Percentiles rank a stretch among this genome's conserved stretches.
phyloP scores from a whole-genome alignment of 2,113 vertebrate species.

The Phalacrocorax aristotelis region DNA sequence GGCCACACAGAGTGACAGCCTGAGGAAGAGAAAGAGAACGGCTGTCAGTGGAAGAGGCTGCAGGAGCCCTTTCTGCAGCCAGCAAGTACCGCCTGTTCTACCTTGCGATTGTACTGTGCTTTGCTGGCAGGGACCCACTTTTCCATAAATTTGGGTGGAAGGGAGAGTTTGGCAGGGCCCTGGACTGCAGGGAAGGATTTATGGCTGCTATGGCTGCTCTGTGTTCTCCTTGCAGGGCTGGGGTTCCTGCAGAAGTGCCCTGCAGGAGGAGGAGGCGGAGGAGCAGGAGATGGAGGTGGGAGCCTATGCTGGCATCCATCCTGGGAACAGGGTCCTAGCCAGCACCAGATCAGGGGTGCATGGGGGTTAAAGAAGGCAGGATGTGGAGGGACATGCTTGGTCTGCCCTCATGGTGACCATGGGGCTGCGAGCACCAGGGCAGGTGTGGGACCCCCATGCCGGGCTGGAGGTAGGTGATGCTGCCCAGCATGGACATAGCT shows the following conservation, averaged over 20 bases:
- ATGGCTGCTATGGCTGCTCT: slow-evolving; percentile 37
- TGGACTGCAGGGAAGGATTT: slow-evolving; percentile 55
- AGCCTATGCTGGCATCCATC: background rate
- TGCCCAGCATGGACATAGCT: background rate
- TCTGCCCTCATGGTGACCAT: accelerated
- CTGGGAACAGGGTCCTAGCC: background rate
- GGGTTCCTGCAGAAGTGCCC: slow-evolving; percentile 22
- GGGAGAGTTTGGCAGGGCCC: slow-evolving; percentile 56
- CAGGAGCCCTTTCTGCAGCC: background rate
- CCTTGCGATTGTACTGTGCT: background rate
- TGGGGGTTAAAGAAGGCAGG: background rate
- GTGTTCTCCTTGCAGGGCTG: slow-evolving; percentile 8
- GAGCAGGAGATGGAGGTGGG: background rate
- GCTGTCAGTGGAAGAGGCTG: background rate
- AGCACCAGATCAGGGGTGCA: background rate
- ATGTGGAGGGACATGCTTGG: background rate
- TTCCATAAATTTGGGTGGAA: slow-evolving; percentile 68
- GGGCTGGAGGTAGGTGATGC: background rate
- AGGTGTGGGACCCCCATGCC: background rate
- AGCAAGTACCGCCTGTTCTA: background rate
- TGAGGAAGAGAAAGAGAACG: background rate
- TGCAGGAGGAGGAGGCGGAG: background rate
- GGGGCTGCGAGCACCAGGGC: background rate
- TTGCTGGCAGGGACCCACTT: slow-evolving; percentile 42
- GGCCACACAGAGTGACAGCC: background rate